phyloP scores from a whole-genome alignment of 1,140 invertebrate genomes.

The Sarcophaga peregrina region DNA sequence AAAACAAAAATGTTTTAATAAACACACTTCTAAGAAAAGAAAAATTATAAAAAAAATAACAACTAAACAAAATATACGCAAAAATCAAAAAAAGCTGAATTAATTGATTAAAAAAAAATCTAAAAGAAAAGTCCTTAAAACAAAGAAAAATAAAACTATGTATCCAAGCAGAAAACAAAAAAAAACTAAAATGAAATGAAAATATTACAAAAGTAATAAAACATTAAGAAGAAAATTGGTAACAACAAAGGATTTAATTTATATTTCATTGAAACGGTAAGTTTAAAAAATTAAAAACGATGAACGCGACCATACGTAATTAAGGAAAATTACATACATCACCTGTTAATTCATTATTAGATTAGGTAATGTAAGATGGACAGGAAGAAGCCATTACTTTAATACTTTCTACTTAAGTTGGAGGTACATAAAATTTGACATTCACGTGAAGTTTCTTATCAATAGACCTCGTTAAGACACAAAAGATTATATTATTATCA shows the following conservation, averaged over 20 bases:
- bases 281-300: too few relatives aligned
- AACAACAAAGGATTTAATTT: conserved; percentile 16
- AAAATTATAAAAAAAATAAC: conserved; percentile 28
- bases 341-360: too few relatives aligned
- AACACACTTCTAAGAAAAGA: conserved; percentile 9
- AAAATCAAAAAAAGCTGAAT: conserved; percentile 42
- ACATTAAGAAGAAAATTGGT: conserved; percentile 30
- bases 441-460: too few relatives aligned
- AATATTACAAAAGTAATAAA: conserved; percentile 21
- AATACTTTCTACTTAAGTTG: too few relatives aligned
- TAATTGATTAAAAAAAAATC: conserved; percentile 33
- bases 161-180: conserved; percentile 1
- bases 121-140: background rate
- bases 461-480: too few relatives aligned
- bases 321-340: too few relatives aligned
- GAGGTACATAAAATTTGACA: too few relatives aligned
- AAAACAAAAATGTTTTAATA: conserved; percentile 32
- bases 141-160: conserved; percentile 23
- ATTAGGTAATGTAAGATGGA: too few relatives aligned
- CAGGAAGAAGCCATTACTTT: too few relatives aligned
- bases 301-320: too few relatives aligned
- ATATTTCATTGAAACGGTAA: background rate
- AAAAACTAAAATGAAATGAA: conserved; percentile 16
- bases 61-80: conserved; percentile 19
- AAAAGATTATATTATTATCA: too few relatives aligned